Evolutionary conservation across 1,140 invertebrate species (phyloP), one percentile per base, ranked within the genome.

Genomic region (Acromyrmex heyeri): DNA sequence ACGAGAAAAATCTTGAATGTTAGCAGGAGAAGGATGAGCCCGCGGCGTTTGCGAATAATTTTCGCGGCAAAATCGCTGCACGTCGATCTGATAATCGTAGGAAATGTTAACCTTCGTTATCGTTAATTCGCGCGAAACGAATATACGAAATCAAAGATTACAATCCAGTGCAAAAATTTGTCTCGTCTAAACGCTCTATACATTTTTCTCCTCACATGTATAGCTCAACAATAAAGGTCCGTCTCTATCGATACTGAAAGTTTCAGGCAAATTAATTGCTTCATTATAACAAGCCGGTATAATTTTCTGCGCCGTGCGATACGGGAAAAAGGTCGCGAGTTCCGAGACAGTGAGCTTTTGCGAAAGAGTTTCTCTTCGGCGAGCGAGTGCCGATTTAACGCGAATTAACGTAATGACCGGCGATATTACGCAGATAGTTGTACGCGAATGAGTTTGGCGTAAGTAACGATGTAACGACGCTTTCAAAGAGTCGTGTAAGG

Each of bases 71-170:
- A 62, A 83, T 75, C 69, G 44, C 79, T 3, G 50, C 79, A 75
- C 69, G 79, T 75, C 79, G 79, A 83, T 83, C 79, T 75, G 79
- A 83, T 83, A 83, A 75, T 75, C 57, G 44, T 50, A 30, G 55
- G 5, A 75, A 83, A 83, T 50, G 69, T 83, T 73, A 50, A 34
- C 12, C 27, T 61, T 61, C 44, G 44, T 70, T 81, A 81, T 27
- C 50, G 21, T 61, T 61, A 61, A 21, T 61, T 75, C 55, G 44
- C 5, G 16, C 69, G 27, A 44, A 82, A 72, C 14, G 38, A 65
- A 61, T 61, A 34, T 16, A 48, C n/a, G 44, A 83, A 44, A 83
- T 50, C 69, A 24, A 21, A 30, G n/a, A 62, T 83, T 44, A 48
- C 79, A 70, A 72, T 72, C 7, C 24, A 4, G 59, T 30, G 12